These are phyloP conservation scores for Chironomus tentans DNA, from an alignment of 2,888 invertebrate species.

Conservation along the genomic window DNA sequence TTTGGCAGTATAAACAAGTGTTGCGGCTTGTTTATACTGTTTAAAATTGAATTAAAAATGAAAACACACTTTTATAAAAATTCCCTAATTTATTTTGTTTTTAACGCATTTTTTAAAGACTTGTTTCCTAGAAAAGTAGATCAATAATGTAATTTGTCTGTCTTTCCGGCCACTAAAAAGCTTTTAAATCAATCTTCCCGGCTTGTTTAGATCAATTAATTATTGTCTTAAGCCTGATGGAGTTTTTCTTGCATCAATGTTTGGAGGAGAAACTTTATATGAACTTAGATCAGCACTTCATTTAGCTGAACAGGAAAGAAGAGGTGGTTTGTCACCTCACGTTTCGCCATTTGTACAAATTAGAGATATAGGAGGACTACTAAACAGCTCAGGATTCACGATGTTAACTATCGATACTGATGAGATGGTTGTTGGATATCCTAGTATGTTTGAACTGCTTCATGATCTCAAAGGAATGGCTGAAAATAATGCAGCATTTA, in stretches of 20 bases:
- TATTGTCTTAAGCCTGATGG: constrained; percentile 77
- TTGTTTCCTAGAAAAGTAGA: too few species aligned
- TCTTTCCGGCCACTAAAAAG: too few species aligned
- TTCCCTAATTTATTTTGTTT: too few species aligned
- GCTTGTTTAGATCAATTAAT: constrained; percentile 61
- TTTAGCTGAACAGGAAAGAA: constrained; percentile 82
- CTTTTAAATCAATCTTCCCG: constrained; percentile 91
- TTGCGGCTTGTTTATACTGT: background rate
- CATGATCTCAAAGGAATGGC: constrained; percentile 88
- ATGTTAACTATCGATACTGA: constrained; percentile 93
- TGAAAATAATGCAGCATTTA: constrained; percentile 81
- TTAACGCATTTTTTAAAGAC: too few species aligned
- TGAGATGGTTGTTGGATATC: constrained; percentile 81
- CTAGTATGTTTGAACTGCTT: constrained; percentile 89
- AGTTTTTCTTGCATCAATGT: constrained; percentile 84
- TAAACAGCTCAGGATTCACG: constrained; percentile 78
- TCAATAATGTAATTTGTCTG: too few species aligned
- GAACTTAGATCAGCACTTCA: constrained; percentile 87
- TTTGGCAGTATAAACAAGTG: background rate
- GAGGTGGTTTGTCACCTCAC: constrained; percentile 82
- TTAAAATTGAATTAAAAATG: background rate
- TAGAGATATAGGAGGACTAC: constrained; percentile 77
- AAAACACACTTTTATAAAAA: background rate
- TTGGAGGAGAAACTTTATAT: constrained; percentile 91
- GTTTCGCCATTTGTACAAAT: constrained; percentile 83